Conservation (phyloP, 2,113 vertebrate genomes). For the Engystomops pustulosus region DNA sequence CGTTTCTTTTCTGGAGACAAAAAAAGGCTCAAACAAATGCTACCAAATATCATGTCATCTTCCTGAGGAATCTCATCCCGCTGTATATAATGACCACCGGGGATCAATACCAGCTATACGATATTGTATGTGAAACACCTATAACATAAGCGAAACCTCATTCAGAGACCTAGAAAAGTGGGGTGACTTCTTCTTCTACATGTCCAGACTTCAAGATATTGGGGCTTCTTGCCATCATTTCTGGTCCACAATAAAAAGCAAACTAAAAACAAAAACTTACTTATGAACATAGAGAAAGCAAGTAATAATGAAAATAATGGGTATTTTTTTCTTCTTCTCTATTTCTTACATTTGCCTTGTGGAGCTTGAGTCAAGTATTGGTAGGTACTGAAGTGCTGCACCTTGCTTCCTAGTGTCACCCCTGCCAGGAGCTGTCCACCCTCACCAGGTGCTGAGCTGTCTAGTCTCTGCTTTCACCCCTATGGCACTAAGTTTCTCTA, state of each 20-base stretch:
- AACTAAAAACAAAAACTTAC: too few species aligned
- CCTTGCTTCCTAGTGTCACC: slow-evolving; percentile 16
- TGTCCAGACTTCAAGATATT: neutral
- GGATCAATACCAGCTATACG: slow-evolving; percentile 57
- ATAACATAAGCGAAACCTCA: neutral
- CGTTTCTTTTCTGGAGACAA: slow-evolving; percentile 63
- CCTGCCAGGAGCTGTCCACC: slow-evolving; percentile 62
- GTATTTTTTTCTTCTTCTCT: slow-evolving; percentile 61
- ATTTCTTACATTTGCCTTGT: slow-evolving; percentile 62
- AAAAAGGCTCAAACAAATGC: slow-evolving; percentile 69
- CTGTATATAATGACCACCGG: slow-evolving; percentile 65
- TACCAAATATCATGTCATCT: slow-evolving; percentile 68
- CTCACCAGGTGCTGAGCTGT: slow-evolving; percentile 63
- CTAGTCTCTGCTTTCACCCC: slow-evolving; percentile 31
- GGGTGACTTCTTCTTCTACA: neutral
- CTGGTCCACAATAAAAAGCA: neutral
- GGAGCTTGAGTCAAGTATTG: slow-evolving; percentile 55
- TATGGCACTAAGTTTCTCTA: slow-evolving; percentile 60
- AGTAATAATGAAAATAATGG: slow-evolving; percentile 32
- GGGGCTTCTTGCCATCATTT: neutral
- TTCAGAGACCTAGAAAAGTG: neutral
- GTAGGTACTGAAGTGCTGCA: neutral
- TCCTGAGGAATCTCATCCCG: slow-evolving; percentile 61
- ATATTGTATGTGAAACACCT: slow-evolving; percentile 55
- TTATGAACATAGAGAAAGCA: slow-evolving; percentile 33